These are phyloP conservation scores for Hestina assimilis DNA, from an alignment of 1,140 invertebrate genomes.

Conservation along the genomic window DNA sequence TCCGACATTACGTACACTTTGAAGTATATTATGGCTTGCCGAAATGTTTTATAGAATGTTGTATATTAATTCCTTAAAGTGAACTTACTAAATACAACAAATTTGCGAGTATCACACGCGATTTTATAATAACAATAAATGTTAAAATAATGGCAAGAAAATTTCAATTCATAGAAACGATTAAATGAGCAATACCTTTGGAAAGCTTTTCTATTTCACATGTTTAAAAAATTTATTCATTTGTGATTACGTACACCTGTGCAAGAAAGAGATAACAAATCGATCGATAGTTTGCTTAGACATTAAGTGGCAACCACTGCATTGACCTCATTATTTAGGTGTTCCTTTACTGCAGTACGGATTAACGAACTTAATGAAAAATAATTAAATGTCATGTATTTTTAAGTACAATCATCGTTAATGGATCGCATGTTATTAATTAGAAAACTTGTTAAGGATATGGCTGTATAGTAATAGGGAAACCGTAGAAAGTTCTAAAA, in stretches of 20 bases:
- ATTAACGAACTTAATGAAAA: constrained; percentile 12
- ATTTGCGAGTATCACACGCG: too few relatives aligned
- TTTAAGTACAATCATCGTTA: too few relatives aligned
- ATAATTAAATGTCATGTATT: too few relatives aligned
- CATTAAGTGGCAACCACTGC: constrained; percentile 74
- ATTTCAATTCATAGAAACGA: constrained; percentile 13
- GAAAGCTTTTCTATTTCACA: constrained; percentile 17
- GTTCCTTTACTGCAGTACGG: constrained; percentile 57
- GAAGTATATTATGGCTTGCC: constrained; percentile 3
- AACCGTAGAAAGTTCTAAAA: too few relatives aligned
- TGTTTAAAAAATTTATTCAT: constrained; percentile 38
- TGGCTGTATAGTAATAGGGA: too few relatives aligned
- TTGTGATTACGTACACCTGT: constrained; percentile 52
- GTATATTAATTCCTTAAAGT: too few relatives aligned
- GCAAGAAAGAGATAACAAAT: constrained; percentile 72
- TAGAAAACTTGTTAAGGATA: too few relatives aligned
- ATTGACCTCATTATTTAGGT: constrained; percentile 75
- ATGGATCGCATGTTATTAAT: too few relatives aligned
- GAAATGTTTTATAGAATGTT: constrained; percentile 11
- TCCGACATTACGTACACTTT: constrained; percentile 17
- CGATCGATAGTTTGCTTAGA: constrained; percentile 76
- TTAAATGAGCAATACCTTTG: constrained; percentile 1
- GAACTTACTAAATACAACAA: too few relatives aligned
- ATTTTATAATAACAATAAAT: too few relatives aligned
- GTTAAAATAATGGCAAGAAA: too few relatives aligned